Percentiles rank a stretch among this genome's conserved stretches.
Conservation (phyloP, 2,888 invertebrate species). For the Molorchus minor region DNA sequence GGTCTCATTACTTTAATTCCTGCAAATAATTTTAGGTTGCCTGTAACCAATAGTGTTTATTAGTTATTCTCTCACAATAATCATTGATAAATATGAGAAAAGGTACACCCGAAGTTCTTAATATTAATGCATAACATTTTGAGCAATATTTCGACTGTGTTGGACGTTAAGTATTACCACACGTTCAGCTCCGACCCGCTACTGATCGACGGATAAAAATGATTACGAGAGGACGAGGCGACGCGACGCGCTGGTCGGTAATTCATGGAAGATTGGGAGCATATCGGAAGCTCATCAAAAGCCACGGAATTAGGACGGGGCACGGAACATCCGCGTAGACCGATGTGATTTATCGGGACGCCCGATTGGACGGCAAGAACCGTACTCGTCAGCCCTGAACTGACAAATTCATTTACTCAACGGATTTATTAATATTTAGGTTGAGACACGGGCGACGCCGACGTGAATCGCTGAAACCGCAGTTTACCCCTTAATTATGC, state of each 20-base stretch:
- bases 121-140: too few species aligned
- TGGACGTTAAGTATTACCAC: too few species aligned
- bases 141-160: too few species aligned
- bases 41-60: too few species aligned
- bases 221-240: constrained; percentile 54
- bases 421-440: constrained; percentile 39
- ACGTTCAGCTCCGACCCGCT: too few species aligned
- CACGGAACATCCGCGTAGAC: constrained; percentile 53
- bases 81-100: too few species aligned
- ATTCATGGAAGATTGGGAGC: constrained; percentile 58
- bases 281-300: constrained; percentile 61
- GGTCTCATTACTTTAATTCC: too few species aligned
- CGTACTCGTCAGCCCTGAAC: constrained; percentile 40
- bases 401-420: constrained; percentile 40
- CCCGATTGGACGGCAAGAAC: constrained; percentile 46
- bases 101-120: too few species aligned
- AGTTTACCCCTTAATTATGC: neutral
- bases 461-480: constrained; percentile 4
- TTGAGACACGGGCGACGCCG: constrained; percentile 8
- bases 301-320: constrained; percentile 58
- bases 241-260: constrained; percentile 51
- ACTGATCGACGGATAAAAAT: too few species aligned
- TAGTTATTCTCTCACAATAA: too few species aligned
- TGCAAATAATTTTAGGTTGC: too few species aligned
- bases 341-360: constrained; percentile 54